Percentiles rank a stretch among this genome's conserved stretches.
Conservation (phyloP, 2,888 invertebrate genomes). For the Argyresthia goedartella region DNA sequence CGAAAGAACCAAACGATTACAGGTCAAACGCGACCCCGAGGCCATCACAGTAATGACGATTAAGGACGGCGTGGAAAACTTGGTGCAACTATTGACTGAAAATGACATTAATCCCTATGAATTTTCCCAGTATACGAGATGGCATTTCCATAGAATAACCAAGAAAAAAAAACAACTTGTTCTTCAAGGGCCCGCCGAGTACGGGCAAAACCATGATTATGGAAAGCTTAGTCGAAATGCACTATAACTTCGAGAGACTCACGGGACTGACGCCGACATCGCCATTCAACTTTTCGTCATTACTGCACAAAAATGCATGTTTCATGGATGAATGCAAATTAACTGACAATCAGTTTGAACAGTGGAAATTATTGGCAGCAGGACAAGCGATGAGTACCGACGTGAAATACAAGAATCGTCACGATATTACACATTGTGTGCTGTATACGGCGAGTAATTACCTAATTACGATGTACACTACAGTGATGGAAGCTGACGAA, state of each 20-base stretch:
- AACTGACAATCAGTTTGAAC: conserved; percentile 13
- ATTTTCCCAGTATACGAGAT: not conserved
- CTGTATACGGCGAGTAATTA: conserved; percentile 10
- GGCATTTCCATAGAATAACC: conserved; percentile 7
- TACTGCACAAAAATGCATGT: conserved; percentile 20
- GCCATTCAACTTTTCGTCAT: conserved; percentile 16
- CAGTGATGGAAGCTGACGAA: conserved; percentile 3
- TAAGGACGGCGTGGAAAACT: not conserved
- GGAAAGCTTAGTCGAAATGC: conserved; percentile 14
- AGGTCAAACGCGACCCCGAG: not conserved
- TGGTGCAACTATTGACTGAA: not conserved
- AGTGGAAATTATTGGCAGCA: conserved; percentile 11
- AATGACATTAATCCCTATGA: not conserved
- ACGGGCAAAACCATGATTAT: conserved; percentile 20
- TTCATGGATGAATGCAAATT: conserved; percentile 26
- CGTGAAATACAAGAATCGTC: conserved; percentile 11
- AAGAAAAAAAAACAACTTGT: conserved; percentile 14
- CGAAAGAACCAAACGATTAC: conserved; percentile 5
- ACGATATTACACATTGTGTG: conserved; percentile 6
- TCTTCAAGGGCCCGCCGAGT: conserved; percentile 14
- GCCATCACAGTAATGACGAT: not conserved
- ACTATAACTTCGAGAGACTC: conserved; percentile 16
- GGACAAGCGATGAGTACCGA: conserved; percentile 10
- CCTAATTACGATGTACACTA: conserved; percentile 6
- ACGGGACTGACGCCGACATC: conserved; percentile 18